phyloP scores from a whole-genome alignment of 2,113 vertebrate species.

The Malurus alboscapulatus region DNA sequence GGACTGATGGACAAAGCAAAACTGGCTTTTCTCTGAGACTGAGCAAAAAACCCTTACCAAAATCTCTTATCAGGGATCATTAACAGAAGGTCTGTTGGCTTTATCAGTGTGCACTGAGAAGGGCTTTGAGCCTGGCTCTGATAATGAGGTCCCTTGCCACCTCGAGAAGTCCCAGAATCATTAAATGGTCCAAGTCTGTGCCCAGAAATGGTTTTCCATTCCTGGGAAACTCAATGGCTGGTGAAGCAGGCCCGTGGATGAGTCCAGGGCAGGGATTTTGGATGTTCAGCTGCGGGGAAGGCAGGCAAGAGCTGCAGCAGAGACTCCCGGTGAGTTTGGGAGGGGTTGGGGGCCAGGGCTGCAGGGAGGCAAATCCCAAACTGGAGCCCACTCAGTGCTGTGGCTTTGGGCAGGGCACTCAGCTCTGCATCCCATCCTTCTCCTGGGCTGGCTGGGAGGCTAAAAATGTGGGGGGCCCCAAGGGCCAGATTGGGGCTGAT shows the following conservation, averaged over 20 bases:
- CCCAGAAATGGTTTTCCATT: neutral
- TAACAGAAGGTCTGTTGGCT: constrained; percentile 22
- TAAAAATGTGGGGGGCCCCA: neutral
- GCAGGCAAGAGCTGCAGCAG: neutral
- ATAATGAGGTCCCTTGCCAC: neutral
- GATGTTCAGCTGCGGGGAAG: neutral
- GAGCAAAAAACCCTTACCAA: neutral
- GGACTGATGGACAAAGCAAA: neutral
- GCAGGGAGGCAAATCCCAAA: neutral
- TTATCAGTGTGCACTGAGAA: neutral
- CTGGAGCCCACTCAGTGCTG: neutral
- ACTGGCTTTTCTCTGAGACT: neutral
- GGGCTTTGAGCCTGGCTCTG: neutral
- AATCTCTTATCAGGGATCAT: constrained; percentile 5
- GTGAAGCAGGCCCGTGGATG: accelerated
- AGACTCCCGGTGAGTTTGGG: neutral
- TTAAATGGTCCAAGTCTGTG: neutral
- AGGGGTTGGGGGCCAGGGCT: neutral
- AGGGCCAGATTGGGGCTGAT: neutral
- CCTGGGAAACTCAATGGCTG: neutral
- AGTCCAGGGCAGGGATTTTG: neutral
- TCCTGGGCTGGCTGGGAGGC: neutral
- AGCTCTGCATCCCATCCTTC: neutral
- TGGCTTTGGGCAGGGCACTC: neutral
- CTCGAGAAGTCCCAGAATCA: neutral